Conservation (phyloP, 2,888 invertebrate species). For the Atethmia centrago region DNA sequence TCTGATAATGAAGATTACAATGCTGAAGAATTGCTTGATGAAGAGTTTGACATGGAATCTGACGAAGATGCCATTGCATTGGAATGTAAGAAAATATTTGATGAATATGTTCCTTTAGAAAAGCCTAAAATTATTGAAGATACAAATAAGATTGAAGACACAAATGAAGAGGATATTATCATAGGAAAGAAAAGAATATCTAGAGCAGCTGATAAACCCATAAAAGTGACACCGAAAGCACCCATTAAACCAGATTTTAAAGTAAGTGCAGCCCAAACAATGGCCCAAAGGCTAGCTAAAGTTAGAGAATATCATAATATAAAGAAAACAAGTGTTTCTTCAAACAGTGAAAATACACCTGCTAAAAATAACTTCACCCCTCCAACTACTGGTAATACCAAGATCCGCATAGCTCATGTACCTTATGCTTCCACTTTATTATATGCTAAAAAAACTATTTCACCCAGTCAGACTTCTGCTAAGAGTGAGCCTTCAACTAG, state of each 20-base stretch:
- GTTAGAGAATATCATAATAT: slow-evolving; percentile 86
- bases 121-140: slow-evolving; percentile 77
- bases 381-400: slow-evolving; percentile 74
- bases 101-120: slow-evolving; percentile 92
- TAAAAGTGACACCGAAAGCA: slow-evolving; percentile 79
- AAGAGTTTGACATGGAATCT: slow-evolving; percentile 85
- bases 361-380: slow-evolving; percentile 77
- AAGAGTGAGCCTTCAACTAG: slow-evolving; percentile 82
- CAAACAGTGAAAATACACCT: slow-evolving; percentile 74
- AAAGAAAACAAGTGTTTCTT: slow-evolving; percentile 73
- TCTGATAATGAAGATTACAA: slow-evolving; percentile 75
- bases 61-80: slow-evolving; percentile 94
- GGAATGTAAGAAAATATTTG: slow-evolving; percentile 96
- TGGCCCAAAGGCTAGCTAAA: slow-evolving; percentile 88
- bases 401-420: slow-evolving; percentile 94
- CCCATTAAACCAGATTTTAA: slow-evolving; percentile 89
- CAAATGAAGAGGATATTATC: slow-evolving; percentile 83
- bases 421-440: slow-evolving; percentile 94
- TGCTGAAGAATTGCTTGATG: slow-evolving; percentile 68
- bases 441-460: slow-evolving; percentile 92
- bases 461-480: slow-evolving; percentile 85
- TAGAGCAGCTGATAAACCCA: slow-evolving; percentile 91
- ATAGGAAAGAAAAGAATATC: slow-evolving; percentile 93
- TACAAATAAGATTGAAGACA: slow-evolving; percentile 67
- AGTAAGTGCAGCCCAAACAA: slow-evolving; percentile 90